Percentiles rank a stretch among this genome's conserved stretches.
These are phyloP conservation scores for Turnix velox DNA, from an alignment of 2,113 vertebrate genomes.

Conservation along the genomic window DNA sequence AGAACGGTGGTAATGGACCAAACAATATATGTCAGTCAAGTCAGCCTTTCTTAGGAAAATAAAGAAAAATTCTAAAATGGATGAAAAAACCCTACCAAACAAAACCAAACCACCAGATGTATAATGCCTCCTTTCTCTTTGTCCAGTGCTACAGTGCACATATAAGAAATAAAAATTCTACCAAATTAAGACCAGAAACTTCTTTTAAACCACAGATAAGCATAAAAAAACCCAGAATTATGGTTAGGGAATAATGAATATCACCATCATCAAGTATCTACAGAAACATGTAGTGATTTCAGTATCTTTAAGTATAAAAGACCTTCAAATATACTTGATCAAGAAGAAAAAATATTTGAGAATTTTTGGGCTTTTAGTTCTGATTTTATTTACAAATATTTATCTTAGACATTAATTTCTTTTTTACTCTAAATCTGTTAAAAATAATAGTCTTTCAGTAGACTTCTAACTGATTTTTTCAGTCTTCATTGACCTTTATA, in stretches of 20 bases:
- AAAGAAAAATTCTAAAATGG: background rate
- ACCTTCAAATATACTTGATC: background rate
- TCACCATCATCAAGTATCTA: background rate
- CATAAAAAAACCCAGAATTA: background rate
- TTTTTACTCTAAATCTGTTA: background rate
- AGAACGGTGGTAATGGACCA: background rate
- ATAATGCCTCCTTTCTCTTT: background rate
- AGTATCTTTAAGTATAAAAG: background rate
- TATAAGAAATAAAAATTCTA: background rate
- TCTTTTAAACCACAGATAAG: background rate
- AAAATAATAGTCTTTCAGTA: background rate
- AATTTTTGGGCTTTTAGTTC: accelerated
- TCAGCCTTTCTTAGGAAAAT: background rate
- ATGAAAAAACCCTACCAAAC: accelerated
- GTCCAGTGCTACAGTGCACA: background rate
- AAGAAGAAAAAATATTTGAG: background rate
- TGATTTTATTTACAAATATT: background rate
- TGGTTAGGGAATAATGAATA: background rate
- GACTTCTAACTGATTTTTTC: background rate
- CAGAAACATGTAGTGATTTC: background rate
- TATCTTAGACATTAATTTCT: background rate
- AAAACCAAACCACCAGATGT: background rate
- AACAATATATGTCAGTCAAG: background rate
- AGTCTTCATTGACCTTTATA: background rate
- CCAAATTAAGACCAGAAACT: background rate